These are phyloP conservation scores for Eueremaeus valkanovi DNA, from an alignment of 2,888 invertebrate species.

Conservation along the genomic window DNA sequence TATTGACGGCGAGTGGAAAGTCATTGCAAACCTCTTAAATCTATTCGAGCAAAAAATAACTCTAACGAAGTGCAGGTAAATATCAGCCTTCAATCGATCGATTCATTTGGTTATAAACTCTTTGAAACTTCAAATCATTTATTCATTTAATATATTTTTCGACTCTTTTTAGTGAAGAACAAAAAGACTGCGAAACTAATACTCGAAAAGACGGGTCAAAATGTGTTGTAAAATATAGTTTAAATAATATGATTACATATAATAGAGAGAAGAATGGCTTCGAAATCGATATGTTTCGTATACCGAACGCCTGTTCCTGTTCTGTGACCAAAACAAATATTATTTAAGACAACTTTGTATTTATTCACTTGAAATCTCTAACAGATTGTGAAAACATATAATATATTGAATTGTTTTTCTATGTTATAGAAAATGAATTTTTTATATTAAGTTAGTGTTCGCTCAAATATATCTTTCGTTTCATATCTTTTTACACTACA, in stretches of 20 bases:
- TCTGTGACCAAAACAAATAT: not conserved
- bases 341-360: conserved; percentile 8
- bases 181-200: not conserved
- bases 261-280: not conserved
- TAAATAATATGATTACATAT: not conserved
- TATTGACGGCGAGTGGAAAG: conserved; percentile 42
- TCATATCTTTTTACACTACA: not conserved
- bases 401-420: conserved; percentile 9
- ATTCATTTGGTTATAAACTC: not conserved
- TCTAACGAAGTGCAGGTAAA: conserved; percentile 19
- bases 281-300: conserved; percentile 1
- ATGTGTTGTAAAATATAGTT: conserved; percentile 17
- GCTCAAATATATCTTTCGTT: not conserved
- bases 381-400: not conserved
- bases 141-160: not conserved
- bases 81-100: too few relatives aligned
- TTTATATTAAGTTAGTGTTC: conserved; percentile 4
- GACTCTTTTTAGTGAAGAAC: not conserved
- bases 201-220: not conserved
- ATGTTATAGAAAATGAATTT: not conserved
- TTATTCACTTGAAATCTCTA: conserved; percentile 1
- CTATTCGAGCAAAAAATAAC: not conserved
- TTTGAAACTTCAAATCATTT: not conserved
- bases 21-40: conserved; percentile 43
- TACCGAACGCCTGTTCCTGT: conserved; percentile 10